These are phyloP conservation scores for Nephrotoma flavescens DNA, from an alignment of 2,888 invertebrate genomes.

Conservation along the genomic window DNA sequence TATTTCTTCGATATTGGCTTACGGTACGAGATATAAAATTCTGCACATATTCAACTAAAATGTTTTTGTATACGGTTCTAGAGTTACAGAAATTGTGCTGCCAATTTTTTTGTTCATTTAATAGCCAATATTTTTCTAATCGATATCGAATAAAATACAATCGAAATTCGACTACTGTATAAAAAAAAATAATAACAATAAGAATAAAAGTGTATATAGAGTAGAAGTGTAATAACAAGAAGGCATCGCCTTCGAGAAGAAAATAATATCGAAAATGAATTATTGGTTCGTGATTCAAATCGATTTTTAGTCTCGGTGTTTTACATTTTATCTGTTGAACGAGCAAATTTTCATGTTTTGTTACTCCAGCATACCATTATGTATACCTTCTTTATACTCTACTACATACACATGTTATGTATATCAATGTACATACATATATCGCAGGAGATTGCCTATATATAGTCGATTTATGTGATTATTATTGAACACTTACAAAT, in stretches of 20 bases:
- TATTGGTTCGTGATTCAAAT: not conserved
- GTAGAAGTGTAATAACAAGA: not conserved
- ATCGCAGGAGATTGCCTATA: not conserved
- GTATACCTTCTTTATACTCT: no score
- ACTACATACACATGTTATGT: no score
- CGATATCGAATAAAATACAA: not conserved
- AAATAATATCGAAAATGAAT: not conserved
- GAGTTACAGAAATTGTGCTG: not conserved
- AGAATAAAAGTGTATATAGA: not conserved
- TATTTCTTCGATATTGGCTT: not conserved
- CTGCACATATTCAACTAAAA: not conserved
- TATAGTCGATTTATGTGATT: not conserved
- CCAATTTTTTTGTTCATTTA: not conserved
- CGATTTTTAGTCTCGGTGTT: not conserved
- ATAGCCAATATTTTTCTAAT: not conserved
- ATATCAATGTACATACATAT: not conserved
- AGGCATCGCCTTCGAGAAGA: not conserved
- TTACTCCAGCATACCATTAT: not conserved
- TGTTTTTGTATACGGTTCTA: not conserved
- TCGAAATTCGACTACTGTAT: not conserved
- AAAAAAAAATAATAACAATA: not conserved
- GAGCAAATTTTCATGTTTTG: not conserved
- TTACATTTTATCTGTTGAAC: not conserved
- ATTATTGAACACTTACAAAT: not conserved
- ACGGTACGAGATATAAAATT: not conserved